Conservation (phyloP, 2,113 vertebrate genomes). For the Micronycteris hirsuta region DNA sequence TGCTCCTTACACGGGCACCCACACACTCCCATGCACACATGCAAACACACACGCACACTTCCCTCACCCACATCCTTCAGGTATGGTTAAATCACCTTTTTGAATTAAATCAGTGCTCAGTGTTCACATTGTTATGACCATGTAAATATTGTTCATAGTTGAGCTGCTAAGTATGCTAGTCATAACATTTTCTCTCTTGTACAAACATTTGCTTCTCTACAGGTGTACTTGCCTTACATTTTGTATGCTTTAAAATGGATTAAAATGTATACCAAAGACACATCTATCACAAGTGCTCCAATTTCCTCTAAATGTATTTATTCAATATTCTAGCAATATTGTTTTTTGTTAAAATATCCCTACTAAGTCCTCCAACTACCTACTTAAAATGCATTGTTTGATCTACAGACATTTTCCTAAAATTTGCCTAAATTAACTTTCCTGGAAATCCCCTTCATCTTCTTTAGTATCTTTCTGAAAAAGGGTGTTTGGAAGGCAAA, state of each 20-base stretch:
- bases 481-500: background rate
- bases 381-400: background rate
- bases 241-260: background rate
- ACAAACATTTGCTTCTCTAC: background rate
- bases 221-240: background rate
- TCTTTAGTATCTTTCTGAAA: background rate
- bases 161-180: background rate
- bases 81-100: background rate
- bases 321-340: background rate
- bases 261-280: background rate
- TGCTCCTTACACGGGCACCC: fast-evolving
- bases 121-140: background rate
- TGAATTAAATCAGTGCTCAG: background rate
- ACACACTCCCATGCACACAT: background rate
- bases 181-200: background rate
- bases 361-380: background rate
- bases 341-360: background rate
- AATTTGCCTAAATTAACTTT: background rate
- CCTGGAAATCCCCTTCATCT: background rate
- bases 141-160: background rate
- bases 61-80: background rate
- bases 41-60: background rate
- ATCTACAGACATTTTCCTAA: background rate
- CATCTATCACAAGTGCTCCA: background rate
- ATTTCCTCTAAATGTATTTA: background rate